Percentiles rank a stretch among this genome's conserved stretches.
Conservation (phyloP, 1,140 invertebrate species). For the Eupeodes corollae region DNA sequence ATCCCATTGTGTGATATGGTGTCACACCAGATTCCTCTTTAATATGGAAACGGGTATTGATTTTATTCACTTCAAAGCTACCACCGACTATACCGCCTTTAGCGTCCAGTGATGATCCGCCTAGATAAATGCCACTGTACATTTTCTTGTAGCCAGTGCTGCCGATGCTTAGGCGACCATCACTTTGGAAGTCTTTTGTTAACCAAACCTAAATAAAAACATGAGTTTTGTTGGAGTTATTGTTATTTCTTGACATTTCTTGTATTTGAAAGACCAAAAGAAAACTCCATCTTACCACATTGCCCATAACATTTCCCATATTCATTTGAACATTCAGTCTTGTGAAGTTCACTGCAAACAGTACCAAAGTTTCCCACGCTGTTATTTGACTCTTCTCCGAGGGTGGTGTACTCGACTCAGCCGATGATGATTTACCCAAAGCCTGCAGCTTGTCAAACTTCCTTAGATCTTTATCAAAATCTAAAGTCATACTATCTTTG, state of each 20-base stretch:
- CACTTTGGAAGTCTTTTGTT: conserved; percentile 78
- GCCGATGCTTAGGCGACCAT: conserved; percentile 84
- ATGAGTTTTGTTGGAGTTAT: too few species aligned
- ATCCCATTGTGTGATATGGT: conserved; percentile 77
- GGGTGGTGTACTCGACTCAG: conserved; percentile 27
- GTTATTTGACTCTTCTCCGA: conserved; percentile 40
- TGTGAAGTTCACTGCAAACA: conserved; percentile 93
- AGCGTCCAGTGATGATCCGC: conserved; percentile 83
- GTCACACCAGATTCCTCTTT: conserved; percentile 79
- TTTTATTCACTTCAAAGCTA: conserved; percentile 78
- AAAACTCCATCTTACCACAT: conserved; percentile 53
- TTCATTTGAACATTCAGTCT: conserved; percentile 95
- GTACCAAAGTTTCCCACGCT: conserved; percentile 88
- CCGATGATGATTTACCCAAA: conserved; percentile 30
- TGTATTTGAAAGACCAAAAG: too few species aligned
- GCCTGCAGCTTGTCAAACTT: conserved; percentile 42
- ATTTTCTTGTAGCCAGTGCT: conserved; percentile 91
- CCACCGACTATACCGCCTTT: conserved; percentile 94
- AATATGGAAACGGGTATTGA: conserved; percentile 79
- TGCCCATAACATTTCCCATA: conserved; percentile 98
- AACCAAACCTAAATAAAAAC: conserved; percentile 64
- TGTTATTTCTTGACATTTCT: too few species aligned
- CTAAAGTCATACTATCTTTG: conserved; percentile 5
- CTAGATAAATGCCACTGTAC: conserved; percentile 76
- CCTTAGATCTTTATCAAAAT: conserved; percentile 9